Evolutionary conservation across 2,113 vertebrate genomes (phyloP).

Genomic region (Gallinago jamesoni): DNA sequence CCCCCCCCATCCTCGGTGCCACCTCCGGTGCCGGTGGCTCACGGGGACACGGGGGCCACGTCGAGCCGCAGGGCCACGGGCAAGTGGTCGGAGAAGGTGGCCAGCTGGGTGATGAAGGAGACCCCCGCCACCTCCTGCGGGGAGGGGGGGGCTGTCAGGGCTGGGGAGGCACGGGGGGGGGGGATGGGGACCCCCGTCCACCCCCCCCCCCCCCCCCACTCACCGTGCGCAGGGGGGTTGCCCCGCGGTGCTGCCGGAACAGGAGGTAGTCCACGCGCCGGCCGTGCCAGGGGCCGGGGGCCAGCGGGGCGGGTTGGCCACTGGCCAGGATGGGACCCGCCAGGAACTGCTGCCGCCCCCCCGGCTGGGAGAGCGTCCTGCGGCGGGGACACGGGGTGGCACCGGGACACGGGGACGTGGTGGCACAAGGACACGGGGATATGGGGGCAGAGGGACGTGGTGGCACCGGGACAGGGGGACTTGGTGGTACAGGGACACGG

Average conservation of each 20-base stretch:
- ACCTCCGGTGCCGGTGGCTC: neutral
- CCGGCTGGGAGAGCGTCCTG: neutral
- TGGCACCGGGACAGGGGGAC: neutral
- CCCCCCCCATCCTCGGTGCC: too few relatives aligned
- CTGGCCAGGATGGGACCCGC: neutral
- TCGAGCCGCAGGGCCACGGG: neutral
- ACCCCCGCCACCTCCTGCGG: neutral
- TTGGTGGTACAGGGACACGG: neutral
- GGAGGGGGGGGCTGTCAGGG: neutral
- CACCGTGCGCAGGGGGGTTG: neutral
- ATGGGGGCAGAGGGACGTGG: neutral
- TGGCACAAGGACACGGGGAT: too few relatives aligned
- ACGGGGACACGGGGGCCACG: neutral
- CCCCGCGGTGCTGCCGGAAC: neutral
- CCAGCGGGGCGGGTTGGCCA: too few relatives aligned
- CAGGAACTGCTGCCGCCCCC: neutral
- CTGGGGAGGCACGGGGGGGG: too few relatives aligned
- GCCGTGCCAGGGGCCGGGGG: neutral
- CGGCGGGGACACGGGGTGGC: too few relatives aligned
- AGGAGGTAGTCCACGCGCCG: neutral
- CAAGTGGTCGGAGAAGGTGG: neutral
- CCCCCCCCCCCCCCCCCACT: too few relatives aligned
- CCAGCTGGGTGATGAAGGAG: neutral
- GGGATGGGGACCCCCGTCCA: too few relatives aligned
- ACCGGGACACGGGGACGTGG: too few relatives aligned